phyloP scores from a whole-genome alignment of 2,888 invertebrate species.

The Patella caerulea region DNA sequence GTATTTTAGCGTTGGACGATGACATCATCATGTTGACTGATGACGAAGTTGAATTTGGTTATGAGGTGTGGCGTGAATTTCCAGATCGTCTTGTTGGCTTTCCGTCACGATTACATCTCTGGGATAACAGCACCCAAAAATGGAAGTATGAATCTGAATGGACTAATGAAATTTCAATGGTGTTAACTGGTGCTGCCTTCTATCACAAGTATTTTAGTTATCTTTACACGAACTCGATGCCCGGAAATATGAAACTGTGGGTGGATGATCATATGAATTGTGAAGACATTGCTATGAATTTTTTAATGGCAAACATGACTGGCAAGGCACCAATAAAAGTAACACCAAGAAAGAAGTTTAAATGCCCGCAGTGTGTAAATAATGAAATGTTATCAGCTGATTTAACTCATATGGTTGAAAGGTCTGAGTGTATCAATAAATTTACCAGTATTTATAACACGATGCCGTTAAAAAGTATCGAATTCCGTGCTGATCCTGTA shows the following conservation, averaged over 20 bases:
- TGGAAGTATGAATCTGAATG: constrained; percentile 98
- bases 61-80: constrained; percentile 95
- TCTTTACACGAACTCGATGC: constrained; percentile 91
- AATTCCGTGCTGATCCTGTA: constrained; percentile 95
- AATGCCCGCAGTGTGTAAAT: constrained; percentile 94
- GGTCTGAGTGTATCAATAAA: constrained; percentile 89
- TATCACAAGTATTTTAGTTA: constrained; percentile 97
- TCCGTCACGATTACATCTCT: constrained; percentile 93
- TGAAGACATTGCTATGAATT: constrained; percentile 98
- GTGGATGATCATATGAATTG: constrained; percentile 97
- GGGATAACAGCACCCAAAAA: constrained; percentile 87
- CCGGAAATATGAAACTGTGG: constrained; percentile 86
- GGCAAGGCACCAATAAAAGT: constrained; percentile 92
- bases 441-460: constrained; percentile 85
- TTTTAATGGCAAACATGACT: constrained; percentile 92
- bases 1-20: constrained; percentile 94
- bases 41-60: constrained; percentile 96
- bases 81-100: constrained; percentile 96
- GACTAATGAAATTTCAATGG: constrained; percentile 95
- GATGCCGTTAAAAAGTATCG: constrained; percentile 90
- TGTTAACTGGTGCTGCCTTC: constrained; percentile 95
- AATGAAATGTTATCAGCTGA: constrained; percentile 95
- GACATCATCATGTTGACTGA: constrained; percentile 95
- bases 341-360: constrained; percentile 95
- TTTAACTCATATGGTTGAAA: constrained; percentile 88